Evolutionary conservation across 2,888 invertebrate genomes (phyloP), one percentile per base, ranked within the genome.

Genomic region (Itoplectis maculator): DNA sequence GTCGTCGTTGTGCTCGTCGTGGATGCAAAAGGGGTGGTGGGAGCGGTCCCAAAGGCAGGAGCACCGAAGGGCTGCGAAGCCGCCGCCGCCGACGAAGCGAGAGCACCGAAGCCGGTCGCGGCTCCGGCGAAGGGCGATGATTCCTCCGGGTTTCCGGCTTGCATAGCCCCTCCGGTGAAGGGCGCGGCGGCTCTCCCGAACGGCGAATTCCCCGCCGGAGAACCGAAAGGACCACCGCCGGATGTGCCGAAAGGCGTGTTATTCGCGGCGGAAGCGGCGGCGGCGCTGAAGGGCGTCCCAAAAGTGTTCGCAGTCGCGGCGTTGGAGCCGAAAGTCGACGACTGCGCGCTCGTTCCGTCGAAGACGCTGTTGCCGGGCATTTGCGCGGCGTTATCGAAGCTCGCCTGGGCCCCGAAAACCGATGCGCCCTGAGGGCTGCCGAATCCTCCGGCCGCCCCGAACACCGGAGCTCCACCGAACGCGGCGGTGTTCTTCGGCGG

Each of bases 401-500:
- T 68, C 1, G 87, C 56, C 81, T 87, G 88, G 4, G 81, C 85
- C 2, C 87, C 89, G 59, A 92, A 92, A 15, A 85, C 76, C 5
- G 86, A 72, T 35, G 79, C 79, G 8, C 82, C 72, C 9, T 87
- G 63, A 42, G 84, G 9, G 0, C 76, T 80, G 0, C 84, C 84
- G 23, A 91, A 91, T n/a, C 77, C 84, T 11, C 87, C 65, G 7
- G 84, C 59, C 9, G 85, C 11, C 0, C 90, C 90, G 72, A 93
- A 93, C 13, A 89, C 88, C 9, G 89, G 89, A 13, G 87, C 88
- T 40, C 88, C 88, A 7, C 91, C 91, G 73, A 91, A 92, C 3
- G 88, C 86, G 3, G 89, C 70, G 3, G 85, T 79, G 0, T 85
- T 85, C 49, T 88, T 88, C 1, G 86, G 68, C 15, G 89, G 88